phyloP scores from a whole-genome alignment of 2,888 invertebrate species.

The Thumatha senex region DNA sequence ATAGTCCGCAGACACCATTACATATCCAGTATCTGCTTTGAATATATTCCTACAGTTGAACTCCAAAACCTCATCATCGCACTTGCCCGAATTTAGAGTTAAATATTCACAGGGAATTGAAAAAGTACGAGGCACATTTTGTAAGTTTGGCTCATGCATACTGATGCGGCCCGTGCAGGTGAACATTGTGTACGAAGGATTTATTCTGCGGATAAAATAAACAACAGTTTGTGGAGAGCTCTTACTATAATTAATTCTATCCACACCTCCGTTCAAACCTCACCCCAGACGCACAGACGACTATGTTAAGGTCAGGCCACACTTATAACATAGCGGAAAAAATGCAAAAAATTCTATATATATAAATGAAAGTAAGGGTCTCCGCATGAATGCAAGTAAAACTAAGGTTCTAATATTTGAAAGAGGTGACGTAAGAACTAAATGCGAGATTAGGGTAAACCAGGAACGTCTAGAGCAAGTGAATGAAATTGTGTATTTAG shows the following conservation, averaged over 20 bases:
- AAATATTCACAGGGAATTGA: slow-evolving; percentile 73
- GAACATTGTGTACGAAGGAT: slow-evolving; percentile 86
- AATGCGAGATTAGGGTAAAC: too few species aligned
- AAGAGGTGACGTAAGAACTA: too few species aligned
- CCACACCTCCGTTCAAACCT: neutral
- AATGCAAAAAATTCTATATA: too few species aligned
- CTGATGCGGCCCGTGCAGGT: slow-evolving; percentile 93
- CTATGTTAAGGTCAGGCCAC: too few species aligned
- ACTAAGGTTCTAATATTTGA: too few species aligned
- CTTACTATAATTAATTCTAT: slow-evolving; percentile 30
- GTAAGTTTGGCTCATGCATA: slow-evolving; percentile 96
- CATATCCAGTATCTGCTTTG: slow-evolving; percentile 79
- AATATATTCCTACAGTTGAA: slow-evolving; percentile 89
- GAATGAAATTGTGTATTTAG: too few species aligned
- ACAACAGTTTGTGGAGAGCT: slow-evolving; percentile 13
- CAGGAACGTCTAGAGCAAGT: too few species aligned
- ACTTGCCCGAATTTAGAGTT: slow-evolving; percentile 38
- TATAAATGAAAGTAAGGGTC: too few species aligned
- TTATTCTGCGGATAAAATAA: slow-evolving; percentile 77
- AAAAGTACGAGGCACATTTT: slow-evolving; percentile 95
- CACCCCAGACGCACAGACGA: neutral
- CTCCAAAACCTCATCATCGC: slow-evolving; percentile 59
- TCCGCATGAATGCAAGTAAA: too few species aligned
- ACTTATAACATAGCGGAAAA: too few species aligned
- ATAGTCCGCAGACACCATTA: slow-evolving; percentile 96